Base-by-base conservation (phyloP, 2,113 vertebrate genomes). In the Protobothrops mucrosquamatus region DNA sequence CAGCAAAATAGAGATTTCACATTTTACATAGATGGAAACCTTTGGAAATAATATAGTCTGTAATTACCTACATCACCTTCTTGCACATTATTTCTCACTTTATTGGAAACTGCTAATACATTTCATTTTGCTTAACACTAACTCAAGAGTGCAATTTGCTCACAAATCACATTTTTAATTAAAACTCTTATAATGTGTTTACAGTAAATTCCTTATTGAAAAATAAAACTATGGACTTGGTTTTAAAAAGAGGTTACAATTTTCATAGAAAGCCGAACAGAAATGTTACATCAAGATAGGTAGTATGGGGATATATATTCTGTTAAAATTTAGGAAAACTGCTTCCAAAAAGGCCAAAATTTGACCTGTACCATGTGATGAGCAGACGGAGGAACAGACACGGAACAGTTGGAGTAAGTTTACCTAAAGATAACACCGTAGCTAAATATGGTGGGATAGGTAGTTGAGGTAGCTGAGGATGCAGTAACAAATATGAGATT, bases 41-140 rank as follows among this genome's bases (percentile, higher is more conserved):
- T 23, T 57, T 81, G 69, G 11, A 18, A 74, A 95, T 59, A 9
- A 54, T 91, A 95, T 14, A 22, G 94, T 95, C 88, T 93, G 96
- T 94, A 91, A 86, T 92, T 89, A 15, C 86, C 94, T 43, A 2
- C 93, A 92, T 95, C 93, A 29, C 6, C 94, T 95, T 95, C 90
- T 93, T 94, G 95, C 94, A 48, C 90, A 56, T 14, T 0, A 15
- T 86, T 95, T 95, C 88, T 87, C 91, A 61, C 93, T 92, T 55
- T 39, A 74, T n/a, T 94, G 93, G 93, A 94, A 95, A 94, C 95
- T 89, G 95, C 39, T 94, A 61, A 90, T 90, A 46, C 93, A 52
- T 92, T 89, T n/a, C 57, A 92, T 24, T 61, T 87, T 88, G 56
- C 24, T 26, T 92, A 57, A 89, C 61, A 81, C 46, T 57, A 87